These are phyloP conservation scores for Cygnus atratus DNA, from an alignment of 2,113 vertebrate genomes.

Conservation along the genomic window DNA sequence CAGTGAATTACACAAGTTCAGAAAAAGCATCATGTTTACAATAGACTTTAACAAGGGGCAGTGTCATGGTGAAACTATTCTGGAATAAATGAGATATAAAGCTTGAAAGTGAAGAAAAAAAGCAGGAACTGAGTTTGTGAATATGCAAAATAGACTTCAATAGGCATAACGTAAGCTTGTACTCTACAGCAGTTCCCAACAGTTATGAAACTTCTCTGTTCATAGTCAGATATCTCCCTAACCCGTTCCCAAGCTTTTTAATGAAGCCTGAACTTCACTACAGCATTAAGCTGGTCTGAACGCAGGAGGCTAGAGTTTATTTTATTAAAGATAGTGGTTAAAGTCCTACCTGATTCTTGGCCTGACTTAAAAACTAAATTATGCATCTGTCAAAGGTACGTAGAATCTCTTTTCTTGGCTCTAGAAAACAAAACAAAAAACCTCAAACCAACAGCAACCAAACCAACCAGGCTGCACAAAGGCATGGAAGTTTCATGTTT, in stretches of 20 bases:
- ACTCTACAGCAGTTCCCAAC: fast-evolving
- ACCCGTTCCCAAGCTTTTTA: background rate
- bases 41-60: background rate
- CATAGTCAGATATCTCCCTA: background rate
- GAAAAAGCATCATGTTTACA: background rate
- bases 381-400: background rate
- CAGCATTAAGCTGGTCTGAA: background rate
- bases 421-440: background rate
- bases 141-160: background rate
- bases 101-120: background rate
- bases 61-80: background rate
- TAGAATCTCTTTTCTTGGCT: background rate
- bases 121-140: background rate
- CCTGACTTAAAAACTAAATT: background rate
- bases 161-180: background rate
- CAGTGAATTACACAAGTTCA: background rate
- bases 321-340: background rate
- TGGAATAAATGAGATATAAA: background rate
- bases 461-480: background rate
- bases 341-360: background rate
- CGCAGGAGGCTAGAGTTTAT: background rate
- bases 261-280: background rate
- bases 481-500: background rate
- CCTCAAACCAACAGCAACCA: background rate
- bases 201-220: background rate